Base-by-base conservation (phyloP, 2,888 invertebrate genomes). In the Rhingia rostrata region DNA sequence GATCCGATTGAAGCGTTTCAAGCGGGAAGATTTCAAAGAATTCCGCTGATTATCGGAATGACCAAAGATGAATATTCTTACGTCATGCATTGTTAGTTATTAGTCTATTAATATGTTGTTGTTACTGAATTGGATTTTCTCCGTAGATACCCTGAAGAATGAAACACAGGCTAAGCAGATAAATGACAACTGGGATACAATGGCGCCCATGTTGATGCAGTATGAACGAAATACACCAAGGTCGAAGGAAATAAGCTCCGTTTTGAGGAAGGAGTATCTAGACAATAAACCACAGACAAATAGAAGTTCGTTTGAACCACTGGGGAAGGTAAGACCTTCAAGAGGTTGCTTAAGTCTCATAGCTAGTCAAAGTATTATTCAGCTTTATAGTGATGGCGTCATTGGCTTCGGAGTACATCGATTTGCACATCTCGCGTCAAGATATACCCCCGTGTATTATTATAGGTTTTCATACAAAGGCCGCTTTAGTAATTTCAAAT, bases 41-140 rank as follows among this genome's bases (percentile, higher is more conserved):
- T 95, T 4, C 95, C 95, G 0, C 89, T 94, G 60, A 93, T 95
- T 66, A 92, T 93, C 80, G 94, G 95, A 60, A 92, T 94, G 74
- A 94, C 94, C 0, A 92, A 93, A 58, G 93, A 94, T 69, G 95
- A 95, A 89, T 94, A 95, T 89, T 92, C 56, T 93, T 93, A 14
- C 87, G 94, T 94, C 87, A 93, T 93, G 73, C 89, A 93, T 32
- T 88, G 92, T 77, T 91, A 87, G 88, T 86, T 6, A 1, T 88
- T 5, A 14, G 10, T 10, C 30, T n/a, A 54, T 1, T 22, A n/a
- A 35, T n/a, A 3, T 7, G 4, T 22, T 3, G n/a, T 10, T 14
- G 30, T 12, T 12, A 22, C 22, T 1, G 58, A 33, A 32, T 6
- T 5, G 9, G 6, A n/a, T 60, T 54, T 32, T 6, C n/a, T 4